These are phyloP conservation scores for Buphagus erythrorhynchus DNA, from an alignment of 2,797 vertebrate genomes.

Conservation along the genomic window DNA sequence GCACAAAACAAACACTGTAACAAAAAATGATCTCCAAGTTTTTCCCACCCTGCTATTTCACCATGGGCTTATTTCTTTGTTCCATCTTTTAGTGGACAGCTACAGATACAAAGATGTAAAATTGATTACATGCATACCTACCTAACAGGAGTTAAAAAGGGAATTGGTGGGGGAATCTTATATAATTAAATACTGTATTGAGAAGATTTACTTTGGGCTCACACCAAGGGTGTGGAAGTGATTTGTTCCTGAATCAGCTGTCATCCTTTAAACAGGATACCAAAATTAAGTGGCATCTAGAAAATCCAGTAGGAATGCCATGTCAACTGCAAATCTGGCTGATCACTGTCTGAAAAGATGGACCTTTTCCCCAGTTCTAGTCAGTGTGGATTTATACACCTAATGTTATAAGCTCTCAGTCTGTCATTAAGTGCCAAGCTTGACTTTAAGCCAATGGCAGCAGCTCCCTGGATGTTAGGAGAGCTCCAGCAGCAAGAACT, in stretches of 20 bases:
- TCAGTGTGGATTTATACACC: conserved; percentile 8
- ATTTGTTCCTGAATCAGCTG: neutral
- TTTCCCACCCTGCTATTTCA: conserved; percentile 46
- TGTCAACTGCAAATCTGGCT: conserved; percentile 6
- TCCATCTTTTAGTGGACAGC: neutral
- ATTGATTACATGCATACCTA: conserved; percentile 6
- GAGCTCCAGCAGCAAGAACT: conserved; percentile 6
- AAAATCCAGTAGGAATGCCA: conserved; percentile 11
- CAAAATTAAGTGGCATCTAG: neutral
- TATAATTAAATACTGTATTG: conserved; percentile 5
- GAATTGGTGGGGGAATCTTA: neutral
- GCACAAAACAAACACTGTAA: conserved; percentile 72
- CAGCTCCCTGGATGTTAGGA: conserved; percentile 16
- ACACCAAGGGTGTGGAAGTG: neutral
- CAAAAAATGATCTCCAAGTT: conserved; percentile 67
- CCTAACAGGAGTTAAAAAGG: neutral
- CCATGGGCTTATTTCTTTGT: conserved; percentile 14
- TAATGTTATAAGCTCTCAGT: neutral
- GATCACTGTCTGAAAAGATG: neutral
- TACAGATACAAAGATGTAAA: conserved; percentile 1
- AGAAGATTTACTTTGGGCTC: neutral
- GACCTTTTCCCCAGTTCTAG: neutral
- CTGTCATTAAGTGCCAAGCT: conserved; percentile 15
- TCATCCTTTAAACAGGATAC: neutral
- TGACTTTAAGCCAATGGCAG: conserved; percentile 41